Evolutionary conservation across 2,113 vertebrate genomes (phyloP).

Genomic region (Rhodinocichla rosea): DNA sequence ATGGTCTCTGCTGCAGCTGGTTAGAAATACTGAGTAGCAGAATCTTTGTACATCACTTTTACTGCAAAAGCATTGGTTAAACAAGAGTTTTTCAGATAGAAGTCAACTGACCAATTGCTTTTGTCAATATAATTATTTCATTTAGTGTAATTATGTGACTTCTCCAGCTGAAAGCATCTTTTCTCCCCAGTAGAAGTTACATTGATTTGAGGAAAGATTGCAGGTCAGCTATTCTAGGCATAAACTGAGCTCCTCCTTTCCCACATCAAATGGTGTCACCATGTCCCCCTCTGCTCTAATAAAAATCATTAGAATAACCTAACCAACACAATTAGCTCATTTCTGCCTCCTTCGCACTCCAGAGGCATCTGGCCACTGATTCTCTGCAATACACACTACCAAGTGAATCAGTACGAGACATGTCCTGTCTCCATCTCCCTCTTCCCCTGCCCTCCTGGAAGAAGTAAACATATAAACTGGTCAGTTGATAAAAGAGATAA

Average conservation of each 20-base stretch:
- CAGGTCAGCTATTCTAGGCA: background rate
- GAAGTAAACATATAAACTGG: background rate
- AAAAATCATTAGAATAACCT: background rate
- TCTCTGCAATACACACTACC: background rate
- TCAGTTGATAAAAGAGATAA: background rate
- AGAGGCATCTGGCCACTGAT: background rate
- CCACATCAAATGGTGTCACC: background rate
- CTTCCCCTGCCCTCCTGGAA: background rate
- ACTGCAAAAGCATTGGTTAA: background rate
- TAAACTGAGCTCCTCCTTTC: background rate
- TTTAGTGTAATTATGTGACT: background rate
- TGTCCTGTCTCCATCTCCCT: background rate
- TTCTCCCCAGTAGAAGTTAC: background rate
- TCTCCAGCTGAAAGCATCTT: background rate
- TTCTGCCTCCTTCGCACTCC: background rate
- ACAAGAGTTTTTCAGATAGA: background rate
- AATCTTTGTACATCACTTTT: background rate
- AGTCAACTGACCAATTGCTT: background rate
- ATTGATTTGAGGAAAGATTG: background rate
- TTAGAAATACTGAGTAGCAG: background rate
- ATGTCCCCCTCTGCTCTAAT: background rate
- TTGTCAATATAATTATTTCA: background rate
- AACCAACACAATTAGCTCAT: background rate
- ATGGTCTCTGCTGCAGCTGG: background rate
- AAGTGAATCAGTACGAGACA: background rate